These are phyloP conservation scores for Stegodyphus mimosarum DNA, from an alignment of 1,140 invertebrate genomes.

Conservation along the genomic window DNA sequence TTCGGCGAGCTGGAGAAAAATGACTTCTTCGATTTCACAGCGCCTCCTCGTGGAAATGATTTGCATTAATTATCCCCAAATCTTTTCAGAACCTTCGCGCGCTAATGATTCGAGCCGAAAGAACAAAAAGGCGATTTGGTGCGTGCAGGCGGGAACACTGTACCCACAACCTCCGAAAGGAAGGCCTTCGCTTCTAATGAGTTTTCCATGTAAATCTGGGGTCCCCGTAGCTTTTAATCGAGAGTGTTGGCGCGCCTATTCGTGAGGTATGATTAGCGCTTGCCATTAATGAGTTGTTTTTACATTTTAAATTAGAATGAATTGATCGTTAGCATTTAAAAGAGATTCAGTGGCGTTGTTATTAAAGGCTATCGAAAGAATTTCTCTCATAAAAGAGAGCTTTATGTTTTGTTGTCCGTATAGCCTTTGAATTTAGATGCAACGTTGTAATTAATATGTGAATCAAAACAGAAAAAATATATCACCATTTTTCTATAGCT, in stretches of 20 bases:
- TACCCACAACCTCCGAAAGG: too few species aligned
- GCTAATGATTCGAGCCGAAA: conserved; percentile 24
- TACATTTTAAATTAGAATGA: conserved; percentile 40
- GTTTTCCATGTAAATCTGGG: conserved; percentile 34
- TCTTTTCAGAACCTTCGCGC: conserved; percentile 26
- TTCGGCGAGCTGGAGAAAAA: background rate
- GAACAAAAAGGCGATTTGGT: conserved; percentile 17
- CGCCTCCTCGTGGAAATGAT: conserved; percentile 17
- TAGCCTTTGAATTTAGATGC: too few species aligned
- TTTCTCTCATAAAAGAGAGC: too few species aligned
- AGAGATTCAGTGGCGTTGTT: background rate
- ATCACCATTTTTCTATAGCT: too few species aligned
- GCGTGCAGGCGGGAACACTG: background rate
- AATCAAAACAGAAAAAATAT: too few species aligned
- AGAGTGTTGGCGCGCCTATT: background rate
- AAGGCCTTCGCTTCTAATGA: conserved; percentile 9
- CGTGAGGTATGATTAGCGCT: conserved; percentile 28
- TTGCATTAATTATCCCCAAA: conserved; percentile 40
- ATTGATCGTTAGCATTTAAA: conserved; percentile 20
- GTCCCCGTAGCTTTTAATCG: conserved; percentile 30
- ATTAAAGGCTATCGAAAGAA: background rate
- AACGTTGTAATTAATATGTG: too few species aligned
- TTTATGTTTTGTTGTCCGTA: too few species aligned
- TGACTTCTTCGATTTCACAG: conserved; percentile 15
- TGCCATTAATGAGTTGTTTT: conserved; percentile 29